A percentile compares a stretch with the other conserved stretches of the same genome.
phyloP scores from a whole-genome alignment of 2,888 invertebrate genomes.

The Chloroclysta siterata region DNA sequence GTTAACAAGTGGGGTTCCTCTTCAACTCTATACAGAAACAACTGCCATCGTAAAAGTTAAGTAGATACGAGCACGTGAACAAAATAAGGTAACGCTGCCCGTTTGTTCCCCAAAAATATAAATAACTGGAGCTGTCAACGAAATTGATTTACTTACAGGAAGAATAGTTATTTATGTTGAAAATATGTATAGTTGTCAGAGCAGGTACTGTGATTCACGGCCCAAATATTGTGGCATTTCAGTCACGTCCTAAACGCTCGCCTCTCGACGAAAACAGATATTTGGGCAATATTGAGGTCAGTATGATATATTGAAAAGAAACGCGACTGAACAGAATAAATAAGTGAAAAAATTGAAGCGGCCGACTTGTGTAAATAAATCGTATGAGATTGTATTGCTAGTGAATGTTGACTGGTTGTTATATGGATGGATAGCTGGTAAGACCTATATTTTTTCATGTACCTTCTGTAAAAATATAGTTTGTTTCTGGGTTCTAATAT shows the following conservation, averaged over 20 bases:
- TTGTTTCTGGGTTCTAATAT: too few relatives aligned
- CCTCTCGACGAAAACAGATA: conserved; percentile 44
- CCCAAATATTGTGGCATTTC: conserved; percentile 33
- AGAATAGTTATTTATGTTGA: conserved; percentile 28
- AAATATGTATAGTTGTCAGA: conserved; percentile 20
- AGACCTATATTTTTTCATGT: not conserved
- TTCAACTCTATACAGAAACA: not conserved
- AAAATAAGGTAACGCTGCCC: not conserved
- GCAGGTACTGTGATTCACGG: conserved; percentile 31
- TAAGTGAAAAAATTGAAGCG: conserved; percentile 35
- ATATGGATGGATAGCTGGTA: not conserved
- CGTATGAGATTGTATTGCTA: conserved; percentile 24
- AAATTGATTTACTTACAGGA: not conserved
- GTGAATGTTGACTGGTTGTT: conserved; percentile 12
- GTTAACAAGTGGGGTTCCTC: too few relatives aligned
- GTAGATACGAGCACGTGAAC: not conserved
- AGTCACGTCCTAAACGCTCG: conserved; percentile 39
- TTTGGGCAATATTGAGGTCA: conserved; percentile 47
- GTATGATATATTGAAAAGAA: conserved; percentile 45
- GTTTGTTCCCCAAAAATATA: not conserved
- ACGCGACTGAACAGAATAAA: conserved; percentile 35
- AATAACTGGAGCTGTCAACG: not conserved
- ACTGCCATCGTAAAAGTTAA: not conserved
- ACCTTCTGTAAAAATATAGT: too few relatives aligned
- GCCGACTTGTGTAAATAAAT: conserved; percentile 33